phyloP scores from a whole-genome alignment of 1,140 invertebrate species.

The Aleiodes sp. region DNA sequence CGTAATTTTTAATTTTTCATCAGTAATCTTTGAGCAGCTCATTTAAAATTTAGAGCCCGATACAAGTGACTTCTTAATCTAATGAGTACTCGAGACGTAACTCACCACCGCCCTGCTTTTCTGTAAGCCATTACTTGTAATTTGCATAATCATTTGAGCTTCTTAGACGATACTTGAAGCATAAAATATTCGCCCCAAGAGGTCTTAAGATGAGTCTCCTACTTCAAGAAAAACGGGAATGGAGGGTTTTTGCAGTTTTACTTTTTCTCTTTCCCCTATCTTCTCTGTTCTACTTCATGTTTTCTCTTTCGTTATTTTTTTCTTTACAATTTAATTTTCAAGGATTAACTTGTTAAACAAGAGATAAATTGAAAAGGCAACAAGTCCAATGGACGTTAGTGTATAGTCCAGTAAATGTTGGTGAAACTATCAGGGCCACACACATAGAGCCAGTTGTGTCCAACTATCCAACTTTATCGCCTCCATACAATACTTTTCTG shows the following conservation, averaged over 20 bases:
- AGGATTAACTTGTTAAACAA: not conserved
- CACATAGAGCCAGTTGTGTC: not conserved
- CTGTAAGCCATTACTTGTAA: constrained; percentile 8
- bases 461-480: constrained; percentile 15
- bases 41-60: no score
- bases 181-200: constrained; percentile 27
- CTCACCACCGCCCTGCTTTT: not conserved
- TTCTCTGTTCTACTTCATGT: not conserved
- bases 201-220: constrained; percentile 24
- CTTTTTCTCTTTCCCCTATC: not conserved
- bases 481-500: not conserved
- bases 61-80: no score
- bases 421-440: not conserved
- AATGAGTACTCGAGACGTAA: not conserved
- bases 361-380: not conserved
- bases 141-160: constrained; percentile 31
- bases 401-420: not conserved
- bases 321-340: not conserved
- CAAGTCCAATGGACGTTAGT: not conserved
- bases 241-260: not conserved
- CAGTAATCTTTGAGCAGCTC: no score
- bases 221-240: not conserved
- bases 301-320: not conserved
- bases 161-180: constrained; percentile 29
- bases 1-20: no score